These are phyloP conservation scores for Piliocolobus tephrosceles DNA, from an alignment of 2,113 vertebrate genomes.

Conservation along the genomic window DNA sequence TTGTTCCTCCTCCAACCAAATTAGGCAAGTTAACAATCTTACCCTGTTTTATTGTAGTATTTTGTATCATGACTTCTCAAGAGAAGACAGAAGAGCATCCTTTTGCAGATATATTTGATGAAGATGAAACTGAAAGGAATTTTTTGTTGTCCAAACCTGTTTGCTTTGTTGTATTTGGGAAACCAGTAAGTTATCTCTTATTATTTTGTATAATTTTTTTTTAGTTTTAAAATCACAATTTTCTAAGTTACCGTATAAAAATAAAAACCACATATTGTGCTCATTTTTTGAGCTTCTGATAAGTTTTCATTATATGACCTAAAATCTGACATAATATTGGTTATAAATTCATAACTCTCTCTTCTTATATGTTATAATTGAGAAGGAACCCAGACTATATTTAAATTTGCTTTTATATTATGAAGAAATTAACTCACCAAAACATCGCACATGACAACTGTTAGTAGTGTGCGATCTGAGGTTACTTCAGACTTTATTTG, in stretches of 20 bases:
- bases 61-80: constrained; percentile 57
- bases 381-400: not conserved
- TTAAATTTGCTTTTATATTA: constrained; percentile 4
- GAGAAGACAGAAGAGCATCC: constrained; percentile 57
- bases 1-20: not conserved
- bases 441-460: not conserved
- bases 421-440: not conserved
- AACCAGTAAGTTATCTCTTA: constrained; percentile 89
- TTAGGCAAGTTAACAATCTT: not conserved
- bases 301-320: constrained; percentile 19
- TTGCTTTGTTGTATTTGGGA: constrained; percentile 93
- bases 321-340: not conserved
- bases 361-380: not conserved
- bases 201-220: not conserved
- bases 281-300: not conserved
- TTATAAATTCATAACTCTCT: constrained; percentile 14
- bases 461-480: not conserved
- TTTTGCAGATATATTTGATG: constrained; percentile 89
- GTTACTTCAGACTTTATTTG: not conserved
- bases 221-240: not conserved
- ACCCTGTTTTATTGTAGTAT: constrained; percentile 35
- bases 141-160: constrained; percentile 90
- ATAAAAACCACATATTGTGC: not conserved
- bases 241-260: not conserved
- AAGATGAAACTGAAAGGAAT: constrained; percentile 91